Base-by-base conservation (phyloP, 2,888 invertebrate species). In the Volucella bombylans region DNA sequence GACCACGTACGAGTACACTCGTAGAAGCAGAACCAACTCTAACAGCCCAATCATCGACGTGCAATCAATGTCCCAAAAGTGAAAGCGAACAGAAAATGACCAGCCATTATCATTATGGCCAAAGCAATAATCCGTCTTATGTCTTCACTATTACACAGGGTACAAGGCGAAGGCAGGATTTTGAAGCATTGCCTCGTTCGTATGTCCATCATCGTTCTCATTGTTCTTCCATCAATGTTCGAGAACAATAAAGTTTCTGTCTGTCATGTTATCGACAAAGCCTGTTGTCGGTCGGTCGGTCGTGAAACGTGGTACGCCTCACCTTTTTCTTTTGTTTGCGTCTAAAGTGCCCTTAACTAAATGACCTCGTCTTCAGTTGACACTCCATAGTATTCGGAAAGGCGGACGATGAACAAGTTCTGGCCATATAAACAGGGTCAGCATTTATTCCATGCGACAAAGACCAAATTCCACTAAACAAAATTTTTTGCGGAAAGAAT, bases 31-130 rank as follows among this genome's bases (percentile, higher is more conserved):
- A 43, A 47, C 38, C 47, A 39, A 69, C 47, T 55, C 62, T 10
- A 71, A 59, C 57, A 71, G 65, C 55, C 61, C 68, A 69, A 69
- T 77, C 77, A 77, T 77, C 62, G 55, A 57, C 57, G 52, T 15
- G 64, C 57, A 79, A 79, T 72, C 71, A 71, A 50, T 78, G 71
- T 78, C 65, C 59, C 23, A 49, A 64, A 71, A 62, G 62, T 69
- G 55, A 62, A 55, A 71, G 59, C 71, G 57, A 15, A 59, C 64
- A 72, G 64, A 52, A 79, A 71, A 79, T 72, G 64, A 72, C 65
- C 71, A 64, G 11, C 65, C 71, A 71, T 72, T 72, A 79, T 79
- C 78, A 65, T 79, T 71, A 79, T 72, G 71, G 62, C 15, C 67
- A 38, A 39, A 59, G 59, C 64, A 59, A 43, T 79, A 79, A 79